Conservation (phyloP, 1,140 invertebrate genomes). For the Carposina sasakii region DNA sequence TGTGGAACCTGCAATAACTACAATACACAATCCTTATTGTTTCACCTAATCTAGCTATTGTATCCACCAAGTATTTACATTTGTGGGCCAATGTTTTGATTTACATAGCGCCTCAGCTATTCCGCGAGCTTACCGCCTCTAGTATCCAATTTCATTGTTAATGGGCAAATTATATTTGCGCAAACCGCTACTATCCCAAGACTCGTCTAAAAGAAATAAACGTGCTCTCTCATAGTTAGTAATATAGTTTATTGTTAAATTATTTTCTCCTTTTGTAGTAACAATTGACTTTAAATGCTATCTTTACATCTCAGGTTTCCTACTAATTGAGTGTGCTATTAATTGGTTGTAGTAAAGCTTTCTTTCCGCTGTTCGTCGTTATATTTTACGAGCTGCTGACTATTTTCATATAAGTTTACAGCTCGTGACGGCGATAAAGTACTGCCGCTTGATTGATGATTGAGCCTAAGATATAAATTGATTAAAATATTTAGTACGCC, state of each 20-base stretch:
- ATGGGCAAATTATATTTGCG: too few relatives aligned
- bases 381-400: constrained; percentile 28
- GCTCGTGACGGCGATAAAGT: too few relatives aligned
- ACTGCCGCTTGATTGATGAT: constrained; percentile 60
- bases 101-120: constrained; percentile 27
- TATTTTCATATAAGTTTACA: constrained; percentile 31
- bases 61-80: constrained; percentile 55
- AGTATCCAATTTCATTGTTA: too few relatives aligned
- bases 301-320: constrained; percentile 15
- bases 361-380: too few relatives aligned
- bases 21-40: constrained; percentile 63
- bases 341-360: too few relatives aligned
- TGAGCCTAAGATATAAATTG: constrained; percentile 46
- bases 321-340: too few relatives aligned
- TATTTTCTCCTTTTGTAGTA: constrained; percentile 4
- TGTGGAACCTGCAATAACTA: constrained; percentile 47
- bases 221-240: too few relatives aligned
- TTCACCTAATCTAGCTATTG: constrained; percentile 65
- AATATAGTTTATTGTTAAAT: too few relatives aligned
- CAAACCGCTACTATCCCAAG: too few relatives aligned
- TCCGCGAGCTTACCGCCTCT: too few relatives aligned
- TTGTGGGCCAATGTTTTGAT: constrained; percentile 55
- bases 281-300: constrained; percentile 13
- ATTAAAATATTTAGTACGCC: constrained; percentile 54
- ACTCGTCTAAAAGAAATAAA: too few relatives aligned